phyloP scores from a whole-genome alignment of 2,797 vertebrate species.

The Bucorvus abyssinicus region DNA sequence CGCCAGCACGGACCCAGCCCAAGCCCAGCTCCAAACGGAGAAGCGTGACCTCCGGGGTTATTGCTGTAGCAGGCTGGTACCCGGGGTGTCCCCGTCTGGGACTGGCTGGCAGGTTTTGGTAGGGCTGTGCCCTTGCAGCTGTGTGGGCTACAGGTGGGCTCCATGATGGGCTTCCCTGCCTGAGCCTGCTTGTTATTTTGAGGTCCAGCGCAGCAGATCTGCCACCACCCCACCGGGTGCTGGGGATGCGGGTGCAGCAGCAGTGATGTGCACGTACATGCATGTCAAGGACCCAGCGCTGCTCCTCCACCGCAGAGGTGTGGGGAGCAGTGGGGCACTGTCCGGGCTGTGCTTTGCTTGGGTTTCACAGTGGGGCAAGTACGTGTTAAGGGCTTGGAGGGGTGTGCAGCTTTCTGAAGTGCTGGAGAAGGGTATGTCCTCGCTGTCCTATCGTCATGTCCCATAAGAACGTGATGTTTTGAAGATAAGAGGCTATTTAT shows the following conservation, averaged over 20 bases:
- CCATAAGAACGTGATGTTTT: not conserved
- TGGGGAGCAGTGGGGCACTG: not conserved
- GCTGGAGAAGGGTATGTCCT: not conserved
- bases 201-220: not conserved
- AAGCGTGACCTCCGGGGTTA: not conserved
- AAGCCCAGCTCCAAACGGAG: not conserved
- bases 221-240: accelerated
- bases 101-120: not conserved
- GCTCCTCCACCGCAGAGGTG: not conserved
- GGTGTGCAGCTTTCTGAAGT: not conserved
- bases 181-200: not conserved
- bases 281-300: not conserved
- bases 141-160: not conserved
- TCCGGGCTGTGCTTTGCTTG: not conserved
- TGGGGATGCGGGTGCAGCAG: accelerated
- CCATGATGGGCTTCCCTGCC: not conserved
- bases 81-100: not conserved
- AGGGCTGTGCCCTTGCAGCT: not conserved
- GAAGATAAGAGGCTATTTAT: constrained; percentile 2
- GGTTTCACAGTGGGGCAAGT: not conserved
- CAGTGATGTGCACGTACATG: accelerated
- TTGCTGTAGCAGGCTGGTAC: not conserved
- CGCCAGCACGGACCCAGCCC: not conserved
- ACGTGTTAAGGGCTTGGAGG: not conserved
- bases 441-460: not conserved